Conservation (phyloP, 2,888 invertebrate species). For the Prionchulus punctatus region DNA sequence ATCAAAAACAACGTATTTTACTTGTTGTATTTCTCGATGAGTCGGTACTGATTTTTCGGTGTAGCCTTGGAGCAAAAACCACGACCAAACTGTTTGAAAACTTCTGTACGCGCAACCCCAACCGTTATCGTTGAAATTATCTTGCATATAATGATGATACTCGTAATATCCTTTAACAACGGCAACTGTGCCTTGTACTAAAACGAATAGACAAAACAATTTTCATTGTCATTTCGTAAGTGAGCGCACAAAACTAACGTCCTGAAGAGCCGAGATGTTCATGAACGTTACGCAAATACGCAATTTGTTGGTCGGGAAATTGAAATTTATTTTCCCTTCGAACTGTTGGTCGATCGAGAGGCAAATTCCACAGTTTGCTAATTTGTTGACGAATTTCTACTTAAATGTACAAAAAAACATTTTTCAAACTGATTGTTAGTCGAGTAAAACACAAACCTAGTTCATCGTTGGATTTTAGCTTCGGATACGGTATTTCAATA, state of each 20-base stretch:
- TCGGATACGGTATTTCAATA: neutral
- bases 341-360: neutral
- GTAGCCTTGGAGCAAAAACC: constrained; percentile 78
- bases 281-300: neutral
- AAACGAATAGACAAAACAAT: neutral
- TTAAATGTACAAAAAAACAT: neutral
- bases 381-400: neutral
- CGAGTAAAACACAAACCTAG: neutral
- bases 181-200: constrained; percentile 14
- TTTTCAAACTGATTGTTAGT: neutral
- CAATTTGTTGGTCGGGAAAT: neutral
- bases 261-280: neutral
- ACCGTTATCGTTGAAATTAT: constrained; percentile 80
- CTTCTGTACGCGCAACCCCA: constrained; percentile 99
- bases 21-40: constrained; percentile 64
- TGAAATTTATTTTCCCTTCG: neutral
- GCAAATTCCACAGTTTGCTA: neutral
- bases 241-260: neutral
- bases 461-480: neutral
- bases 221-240: neutral
- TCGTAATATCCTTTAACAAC: constrained; percentile 63
- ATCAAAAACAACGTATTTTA: constrained; percentile 15
- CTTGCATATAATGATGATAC: constrained; percentile 94
- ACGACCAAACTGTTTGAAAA: constrained; percentile 83
- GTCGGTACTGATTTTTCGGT: constrained; percentile 57